Evolutionary conservation across 1,140 invertebrate species (phyloP).

Genomic region (Apocrypta bakeri): DNA sequence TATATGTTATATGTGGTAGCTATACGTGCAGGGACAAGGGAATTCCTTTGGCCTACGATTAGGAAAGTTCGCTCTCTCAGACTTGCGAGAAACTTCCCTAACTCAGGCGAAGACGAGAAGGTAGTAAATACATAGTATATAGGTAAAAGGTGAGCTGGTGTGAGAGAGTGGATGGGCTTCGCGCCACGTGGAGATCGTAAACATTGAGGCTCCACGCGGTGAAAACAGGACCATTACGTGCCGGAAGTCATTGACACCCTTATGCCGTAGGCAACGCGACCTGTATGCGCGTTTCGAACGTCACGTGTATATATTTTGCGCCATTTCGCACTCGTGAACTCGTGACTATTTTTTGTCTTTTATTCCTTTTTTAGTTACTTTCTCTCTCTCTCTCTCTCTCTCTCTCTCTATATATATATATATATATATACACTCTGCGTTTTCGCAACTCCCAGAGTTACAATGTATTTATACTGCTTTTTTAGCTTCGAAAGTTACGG

Average conservation of each 20-base stretch:
- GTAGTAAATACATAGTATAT: conserved; percentile 41
- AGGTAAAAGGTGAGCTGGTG: background rate
- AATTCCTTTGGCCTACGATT: conserved; percentile 30
- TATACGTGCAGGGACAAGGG: background rate
- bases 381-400: no score
- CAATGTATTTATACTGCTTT: no score
- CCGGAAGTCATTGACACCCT: conserved; percentile 40
- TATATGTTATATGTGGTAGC: background rate
- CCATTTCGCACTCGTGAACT: background rate
- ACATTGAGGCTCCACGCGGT: conserved; percentile 48
- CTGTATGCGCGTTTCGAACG: no score
- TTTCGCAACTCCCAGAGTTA: no score
- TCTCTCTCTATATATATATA: no score
- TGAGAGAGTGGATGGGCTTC: conserved; percentile 41
- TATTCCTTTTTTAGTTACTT: no score
- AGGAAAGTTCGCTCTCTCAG: conserved; percentile 59
- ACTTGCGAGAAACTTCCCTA: conserved; percentile 40
- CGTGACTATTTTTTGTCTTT: no score
- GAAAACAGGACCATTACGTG: conserved; percentile 30
- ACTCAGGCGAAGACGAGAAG: background rate
- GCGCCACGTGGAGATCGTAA: conserved; percentile 61
- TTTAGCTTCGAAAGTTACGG: no score
- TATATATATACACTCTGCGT: no score
- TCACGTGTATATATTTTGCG: no score
- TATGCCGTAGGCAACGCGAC: background rate